These are phyloP conservation scores for Caenorhabditis macrosperma DNA, from an alignment of 2,888 invertebrate genomes.

Conservation along the genomic window DNA sequence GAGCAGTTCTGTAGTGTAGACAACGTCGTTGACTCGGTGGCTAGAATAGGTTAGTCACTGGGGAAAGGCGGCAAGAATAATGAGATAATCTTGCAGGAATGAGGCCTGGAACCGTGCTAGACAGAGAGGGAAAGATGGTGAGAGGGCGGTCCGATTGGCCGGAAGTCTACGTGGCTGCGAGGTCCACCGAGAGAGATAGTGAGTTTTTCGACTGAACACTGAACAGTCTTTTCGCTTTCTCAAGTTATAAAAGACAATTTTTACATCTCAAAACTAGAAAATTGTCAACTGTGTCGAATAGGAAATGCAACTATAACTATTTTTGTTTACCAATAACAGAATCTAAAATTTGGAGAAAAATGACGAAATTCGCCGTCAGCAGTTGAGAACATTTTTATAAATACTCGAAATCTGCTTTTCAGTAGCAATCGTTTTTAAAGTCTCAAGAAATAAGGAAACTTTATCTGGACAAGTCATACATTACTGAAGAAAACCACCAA, in stretches of 20 bases:
- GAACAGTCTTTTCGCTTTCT: too few species aligned
- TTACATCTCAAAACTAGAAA: too few species aligned
- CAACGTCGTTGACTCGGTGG: constrained; percentile 15
- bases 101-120: constrained; percentile 7
- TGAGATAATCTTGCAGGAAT: constrained; percentile 14
- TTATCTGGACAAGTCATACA: neutral
- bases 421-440: too few species aligned
- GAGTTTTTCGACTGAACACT: neutral
- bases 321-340: too few species aligned
- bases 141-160: neutral
- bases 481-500: too few species aligned
- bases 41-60: constrained; percentile 30
- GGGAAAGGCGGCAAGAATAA: neutral
- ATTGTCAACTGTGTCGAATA: too few species aligned
- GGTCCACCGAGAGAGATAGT: constrained; percentile 21
- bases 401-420: too few species aligned
- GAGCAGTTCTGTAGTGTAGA: constrained; percentile 12
- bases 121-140: constrained; percentile 22
- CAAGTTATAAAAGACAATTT: neutral
- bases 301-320: too few species aligned
- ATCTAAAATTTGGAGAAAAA: too few species aligned
- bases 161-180: constrained; percentile 28
- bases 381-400: too few species aligned
- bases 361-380: too few species aligned
- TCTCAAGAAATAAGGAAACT: too few species aligned